These are phyloP conservation scores for Heliornis fulica DNA, from an alignment of 2,113 vertebrate species.

Conservation along the genomic window DNA sequence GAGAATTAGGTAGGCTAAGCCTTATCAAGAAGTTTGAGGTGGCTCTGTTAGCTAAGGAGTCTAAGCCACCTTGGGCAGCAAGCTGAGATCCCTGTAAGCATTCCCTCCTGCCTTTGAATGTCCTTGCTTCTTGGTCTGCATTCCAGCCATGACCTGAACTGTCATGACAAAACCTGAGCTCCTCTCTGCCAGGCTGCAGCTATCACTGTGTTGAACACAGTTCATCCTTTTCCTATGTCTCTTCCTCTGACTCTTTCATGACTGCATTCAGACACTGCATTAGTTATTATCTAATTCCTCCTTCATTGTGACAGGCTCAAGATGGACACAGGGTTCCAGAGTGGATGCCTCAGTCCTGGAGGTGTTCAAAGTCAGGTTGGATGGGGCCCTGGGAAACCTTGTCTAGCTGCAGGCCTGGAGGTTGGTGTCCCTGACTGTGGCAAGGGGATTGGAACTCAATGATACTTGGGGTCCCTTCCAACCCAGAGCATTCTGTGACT, in stretches of 20 bases:
- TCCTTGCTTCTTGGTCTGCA: neutral
- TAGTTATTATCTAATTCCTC: neutral
- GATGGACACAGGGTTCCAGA: neutral
- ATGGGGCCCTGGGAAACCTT: no score
- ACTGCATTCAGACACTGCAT: neutral
- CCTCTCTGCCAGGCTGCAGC: no score
- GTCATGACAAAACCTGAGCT: neutral
- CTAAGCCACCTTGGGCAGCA: neutral
- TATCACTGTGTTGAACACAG: neutral
- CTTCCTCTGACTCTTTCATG: neutral
- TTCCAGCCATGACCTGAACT: neutral
- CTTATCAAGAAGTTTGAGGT: neutral
- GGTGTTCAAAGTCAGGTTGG: no score
- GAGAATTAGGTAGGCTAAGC: neutral
- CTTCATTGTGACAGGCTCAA: neutral
- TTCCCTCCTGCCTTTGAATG: neutral
- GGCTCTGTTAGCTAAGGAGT: neutral
- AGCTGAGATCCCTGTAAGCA: neutral
- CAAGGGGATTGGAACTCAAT: no score
- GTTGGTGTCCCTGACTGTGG: no score
- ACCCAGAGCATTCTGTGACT: no score
- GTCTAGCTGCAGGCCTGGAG: no score
- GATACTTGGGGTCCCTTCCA: no score
- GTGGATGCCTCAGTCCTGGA: no score
- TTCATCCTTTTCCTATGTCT: neutral